These are phyloP conservation scores for Eupsilia transversa DNA, from an alignment of 2,888 invertebrate species.

Conservation along the genomic window DNA sequence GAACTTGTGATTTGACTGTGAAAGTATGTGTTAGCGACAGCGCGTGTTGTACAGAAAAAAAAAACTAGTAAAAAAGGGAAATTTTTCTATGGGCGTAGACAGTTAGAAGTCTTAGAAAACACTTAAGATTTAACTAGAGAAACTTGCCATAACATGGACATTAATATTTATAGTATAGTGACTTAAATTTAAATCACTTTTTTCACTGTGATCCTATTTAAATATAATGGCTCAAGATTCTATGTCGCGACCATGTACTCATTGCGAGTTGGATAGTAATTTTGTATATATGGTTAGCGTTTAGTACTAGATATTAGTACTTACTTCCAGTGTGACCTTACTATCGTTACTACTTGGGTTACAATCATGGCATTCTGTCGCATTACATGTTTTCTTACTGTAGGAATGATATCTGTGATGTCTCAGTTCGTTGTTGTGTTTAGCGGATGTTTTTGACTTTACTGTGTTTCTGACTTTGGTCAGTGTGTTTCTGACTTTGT, in stretches of 20 bases:
- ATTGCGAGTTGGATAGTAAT: slow-evolving; percentile 76
- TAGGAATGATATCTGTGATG: slow-evolving; percentile 88
- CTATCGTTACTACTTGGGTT: slow-evolving; percentile 80
- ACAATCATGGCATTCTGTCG: slow-evolving; percentile 76
- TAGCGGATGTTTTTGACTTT: slow-evolving; percentile 34
- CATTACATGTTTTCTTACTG: slow-evolving; percentile 72
- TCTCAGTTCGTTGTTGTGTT: slow-evolving; percentile 79
- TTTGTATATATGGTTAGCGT: slow-evolving; percentile 85
- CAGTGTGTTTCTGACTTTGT: background rate
- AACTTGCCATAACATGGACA: slow-evolving; percentile 90
- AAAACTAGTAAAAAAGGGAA: slow-evolving; percentile 77
- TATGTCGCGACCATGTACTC: slow-evolving; percentile 84
- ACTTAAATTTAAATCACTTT: slow-evolving; percentile 88
- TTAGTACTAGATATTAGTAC: slow-evolving; percentile 84
- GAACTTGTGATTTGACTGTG: slow-evolving; percentile 63
- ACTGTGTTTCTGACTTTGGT: background rate
- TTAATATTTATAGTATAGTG: slow-evolving; percentile 84
- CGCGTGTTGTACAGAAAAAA: slow-evolving; percentile 82
- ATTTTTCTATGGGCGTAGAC: slow-evolving; percentile 88
- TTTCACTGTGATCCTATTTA: slow-evolving; percentile 91
- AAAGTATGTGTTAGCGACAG: slow-evolving; percentile 73
- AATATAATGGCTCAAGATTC: slow-evolving; percentile 88
- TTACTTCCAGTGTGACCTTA: slow-evolving; percentile 90
- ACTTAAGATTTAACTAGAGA: slow-evolving; percentile 86
- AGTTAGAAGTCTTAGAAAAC: slow-evolving; percentile 82